These are phyloP conservation scores for Ptychoptera albimana DNA, from an alignment of 2,888 invertebrate species.

Conservation along the genomic window DNA sequence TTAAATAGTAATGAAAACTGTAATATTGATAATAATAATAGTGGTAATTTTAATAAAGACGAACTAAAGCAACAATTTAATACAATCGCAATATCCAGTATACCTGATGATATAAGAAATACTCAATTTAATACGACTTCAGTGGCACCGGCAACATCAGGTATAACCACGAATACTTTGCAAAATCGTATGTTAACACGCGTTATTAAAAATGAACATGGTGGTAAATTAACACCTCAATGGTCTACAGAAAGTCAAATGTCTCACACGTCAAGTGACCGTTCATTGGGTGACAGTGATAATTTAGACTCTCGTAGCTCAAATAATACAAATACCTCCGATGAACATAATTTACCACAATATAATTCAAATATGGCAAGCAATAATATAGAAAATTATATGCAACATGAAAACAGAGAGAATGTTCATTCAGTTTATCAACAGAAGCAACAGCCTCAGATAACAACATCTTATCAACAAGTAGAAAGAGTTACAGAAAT, in stretches of 20 bases:
- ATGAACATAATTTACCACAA: conserved; percentile 24
- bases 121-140: conserved; percentile 21
- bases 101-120: conserved; percentile 9
- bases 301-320: conserved; percentile 44
- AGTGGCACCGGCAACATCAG: background rate
- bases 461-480: background rate
- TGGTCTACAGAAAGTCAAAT: conserved; percentile 51
- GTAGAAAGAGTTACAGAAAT: background rate
- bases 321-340: conserved; percentile 35
- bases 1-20: background rate
- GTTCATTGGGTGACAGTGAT: conserved; percentile 37
- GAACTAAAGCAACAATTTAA: background rate
- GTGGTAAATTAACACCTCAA: conserved; percentile 32
- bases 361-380: background rate
- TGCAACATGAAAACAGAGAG: background rate
- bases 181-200: conserved; percentile 9
- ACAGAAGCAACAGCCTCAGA: background rate
- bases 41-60: background rate
- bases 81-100: conserved; percentile 7
- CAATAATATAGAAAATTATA: background rate
- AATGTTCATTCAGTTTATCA: no score
- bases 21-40: background rate
- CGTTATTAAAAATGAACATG: conserved; percentile 5
- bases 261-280: conserved; percentile 48
- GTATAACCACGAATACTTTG: conserved; percentile 7